phyloP scores from a whole-genome alignment of 2,888 invertebrate genomes.

The Phorcus lineatus region DNA sequence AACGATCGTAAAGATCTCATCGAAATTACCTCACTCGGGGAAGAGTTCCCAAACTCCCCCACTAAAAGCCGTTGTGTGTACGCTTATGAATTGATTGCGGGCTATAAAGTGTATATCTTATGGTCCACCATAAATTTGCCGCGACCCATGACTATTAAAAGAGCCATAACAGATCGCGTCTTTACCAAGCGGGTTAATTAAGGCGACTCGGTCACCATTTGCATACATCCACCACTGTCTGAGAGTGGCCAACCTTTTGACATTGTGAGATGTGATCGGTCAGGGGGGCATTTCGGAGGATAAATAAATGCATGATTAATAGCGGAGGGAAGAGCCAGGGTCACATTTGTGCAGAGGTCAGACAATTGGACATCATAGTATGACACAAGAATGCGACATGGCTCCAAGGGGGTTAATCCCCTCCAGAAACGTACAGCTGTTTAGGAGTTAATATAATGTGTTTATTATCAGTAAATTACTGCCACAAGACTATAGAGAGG shows the following conservation, averaged over 20 bases:
- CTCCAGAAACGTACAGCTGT: not conserved
- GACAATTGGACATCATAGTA: constrained; percentile 7
- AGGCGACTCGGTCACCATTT: not conserved
- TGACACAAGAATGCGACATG: not conserved
- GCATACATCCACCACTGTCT: constrained; percentile 6
- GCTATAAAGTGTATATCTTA: constrained; percentile 21
- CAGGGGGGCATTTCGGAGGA: not conserved
- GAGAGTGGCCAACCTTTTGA: not conserved
- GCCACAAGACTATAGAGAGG: too few relatives aligned
- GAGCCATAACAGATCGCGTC: constrained; percentile 15
- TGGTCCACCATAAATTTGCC: constrained; percentile 2
- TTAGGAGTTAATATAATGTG: not conserved
- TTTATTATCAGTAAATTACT: not conserved
- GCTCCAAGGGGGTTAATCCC: not conserved
- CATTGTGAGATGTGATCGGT: constrained; percentile 13
- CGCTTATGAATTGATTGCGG: constrained; percentile 23
- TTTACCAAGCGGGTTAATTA: constrained; percentile 22
- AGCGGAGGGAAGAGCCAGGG: not conserved
- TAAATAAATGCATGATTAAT: constrained; percentile 23
- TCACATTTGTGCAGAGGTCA: not conserved
- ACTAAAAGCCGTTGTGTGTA: constrained; percentile 12
- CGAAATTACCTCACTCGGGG: not conserved
- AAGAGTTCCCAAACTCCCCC: not conserved
- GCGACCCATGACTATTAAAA: constrained; percentile 17
- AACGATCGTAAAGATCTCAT: constrained; percentile 1